Evolutionary conservation across 2,888 invertebrate species (phyloP).

Genomic region (Chydorus sphaericus): DNA sequence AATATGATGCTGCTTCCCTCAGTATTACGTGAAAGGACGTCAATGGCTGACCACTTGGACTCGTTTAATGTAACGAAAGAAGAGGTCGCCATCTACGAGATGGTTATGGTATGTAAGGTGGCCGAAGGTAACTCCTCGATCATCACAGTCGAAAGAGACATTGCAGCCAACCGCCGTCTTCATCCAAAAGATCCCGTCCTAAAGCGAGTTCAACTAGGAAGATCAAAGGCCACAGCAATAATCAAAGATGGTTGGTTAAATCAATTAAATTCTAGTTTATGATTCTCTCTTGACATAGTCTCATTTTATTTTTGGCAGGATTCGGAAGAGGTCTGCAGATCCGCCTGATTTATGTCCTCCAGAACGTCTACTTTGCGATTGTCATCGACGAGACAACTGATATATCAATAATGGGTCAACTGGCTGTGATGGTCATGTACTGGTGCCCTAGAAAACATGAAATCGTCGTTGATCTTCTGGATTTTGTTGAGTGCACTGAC

Average conservation of each 20-base stretch:
- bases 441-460: background rate
- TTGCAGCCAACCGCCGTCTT: background rate
- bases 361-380: background rate
- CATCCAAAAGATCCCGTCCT: background rate
- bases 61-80: too few relatives aligned
- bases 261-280: too few relatives aligned
- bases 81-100: background rate
- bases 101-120: background rate
- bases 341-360: background rate
- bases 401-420: background rate
- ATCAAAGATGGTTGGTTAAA: background rate
- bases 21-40: too few relatives aligned
- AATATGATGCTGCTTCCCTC: too few relatives aligned
- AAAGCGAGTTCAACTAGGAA: background rate
- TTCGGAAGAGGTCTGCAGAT: background rate
- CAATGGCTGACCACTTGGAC: too few relatives aligned
- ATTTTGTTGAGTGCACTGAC: background rate
- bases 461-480: slow-evolving; percentile 1
- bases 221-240: background rate
- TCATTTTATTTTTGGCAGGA: background rate
- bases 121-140: background rate
- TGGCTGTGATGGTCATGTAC: slow-evolving; percentile 1
- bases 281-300: too few relatives aligned
- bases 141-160: background rate
- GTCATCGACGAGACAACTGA: slow-evolving; percentile 10